These are phyloP conservation scores for Dipodomys stephensi DNA, from an alignment of 2,113 vertebrate species.

Conservation along the genomic window DNA sequence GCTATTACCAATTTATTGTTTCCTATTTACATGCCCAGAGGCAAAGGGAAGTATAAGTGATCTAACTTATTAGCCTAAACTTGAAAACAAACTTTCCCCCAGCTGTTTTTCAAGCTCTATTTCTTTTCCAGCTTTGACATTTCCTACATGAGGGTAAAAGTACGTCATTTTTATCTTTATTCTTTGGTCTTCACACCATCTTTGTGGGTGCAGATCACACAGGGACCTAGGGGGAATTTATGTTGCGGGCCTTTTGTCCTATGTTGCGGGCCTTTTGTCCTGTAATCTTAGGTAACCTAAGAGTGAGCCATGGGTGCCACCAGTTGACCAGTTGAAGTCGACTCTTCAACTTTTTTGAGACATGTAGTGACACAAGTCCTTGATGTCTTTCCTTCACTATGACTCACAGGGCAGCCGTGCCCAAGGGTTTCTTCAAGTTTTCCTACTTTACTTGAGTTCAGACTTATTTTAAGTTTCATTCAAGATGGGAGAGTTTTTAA, in stretches of 20 bases:
- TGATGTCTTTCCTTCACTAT: conserved; percentile 42
- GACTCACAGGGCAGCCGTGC: conserved; percentile 36
- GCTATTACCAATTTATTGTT: neutral
- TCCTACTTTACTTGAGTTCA: conserved; percentile 9
- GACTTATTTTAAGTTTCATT: conserved; percentile 56
- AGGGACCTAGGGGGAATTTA: neutral
- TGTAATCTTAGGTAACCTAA: neutral
- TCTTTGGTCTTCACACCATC: neutral
- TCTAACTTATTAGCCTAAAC: too few relatives aligned
- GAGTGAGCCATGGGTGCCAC: neutral
- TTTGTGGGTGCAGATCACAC: neutral
- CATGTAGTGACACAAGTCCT: neutral
- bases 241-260: neutral
- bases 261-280: conserved; percentile 9
- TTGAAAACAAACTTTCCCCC: neutral
- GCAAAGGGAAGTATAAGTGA: too few relatives aligned
- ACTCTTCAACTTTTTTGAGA: neutral
- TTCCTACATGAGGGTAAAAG: conserved; percentile 17
- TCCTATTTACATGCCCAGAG: too few relatives aligned
- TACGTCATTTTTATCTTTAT: neutral
- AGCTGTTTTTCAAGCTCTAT: neutral
- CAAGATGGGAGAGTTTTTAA: conserved; percentile 57
- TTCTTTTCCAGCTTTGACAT: conserved; percentile 7
- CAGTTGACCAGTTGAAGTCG: neutral
- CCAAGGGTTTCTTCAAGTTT: conserved; percentile 47